These are phyloP conservation scores for Toxostoma redivivum DNA, from an alignment of 2,113 vertebrate genomes.

Conservation along the genomic window DNA sequence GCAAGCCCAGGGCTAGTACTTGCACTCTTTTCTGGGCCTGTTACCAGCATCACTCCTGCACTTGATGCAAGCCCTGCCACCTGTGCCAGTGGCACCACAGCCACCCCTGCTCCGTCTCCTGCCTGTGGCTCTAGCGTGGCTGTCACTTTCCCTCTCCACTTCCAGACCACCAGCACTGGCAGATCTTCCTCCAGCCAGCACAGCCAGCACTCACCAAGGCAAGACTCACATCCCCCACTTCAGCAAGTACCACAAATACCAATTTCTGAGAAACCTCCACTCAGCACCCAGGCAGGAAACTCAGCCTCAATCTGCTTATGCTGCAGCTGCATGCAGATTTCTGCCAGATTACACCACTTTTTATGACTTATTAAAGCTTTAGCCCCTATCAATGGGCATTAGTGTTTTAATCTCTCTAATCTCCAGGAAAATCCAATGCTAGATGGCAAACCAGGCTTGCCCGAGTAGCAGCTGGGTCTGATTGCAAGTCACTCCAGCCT, in stretches of 20 bases:
- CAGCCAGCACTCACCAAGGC: rapidly evolving
- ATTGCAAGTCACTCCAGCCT: background rate
- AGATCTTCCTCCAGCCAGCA: background rate
- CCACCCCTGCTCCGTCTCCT: background rate
- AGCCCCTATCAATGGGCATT: constrained; percentile 24
- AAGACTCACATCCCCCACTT: background rate
- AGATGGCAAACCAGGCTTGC: background rate
- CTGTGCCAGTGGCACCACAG: rapidly evolving
- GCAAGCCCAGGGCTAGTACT: background rate
- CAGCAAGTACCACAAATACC: background rate
- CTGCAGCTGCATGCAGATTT: background rate
- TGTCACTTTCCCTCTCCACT: background rate
- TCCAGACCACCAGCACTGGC: rapidly evolving
- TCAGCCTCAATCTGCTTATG: background rate
- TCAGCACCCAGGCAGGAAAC: constrained; percentile 36
- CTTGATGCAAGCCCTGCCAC: background rate
- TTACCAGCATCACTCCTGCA: background rate
- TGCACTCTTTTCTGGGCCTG: background rate
- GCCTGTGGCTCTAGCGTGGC: rapidly evolving
- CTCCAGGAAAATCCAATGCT: background rate
- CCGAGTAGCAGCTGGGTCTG: background rate
- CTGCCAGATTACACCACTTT: constrained; percentile 50
- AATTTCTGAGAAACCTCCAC: background rate
- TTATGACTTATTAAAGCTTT: constrained; percentile 53
- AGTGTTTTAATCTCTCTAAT: constrained; percentile 30